Percentiles rank a stretch among this genome's conserved stretches.
phyloP scores from a whole-genome alignment of 2,113 vertebrate species.

The Zosterops pallidus region DNA sequence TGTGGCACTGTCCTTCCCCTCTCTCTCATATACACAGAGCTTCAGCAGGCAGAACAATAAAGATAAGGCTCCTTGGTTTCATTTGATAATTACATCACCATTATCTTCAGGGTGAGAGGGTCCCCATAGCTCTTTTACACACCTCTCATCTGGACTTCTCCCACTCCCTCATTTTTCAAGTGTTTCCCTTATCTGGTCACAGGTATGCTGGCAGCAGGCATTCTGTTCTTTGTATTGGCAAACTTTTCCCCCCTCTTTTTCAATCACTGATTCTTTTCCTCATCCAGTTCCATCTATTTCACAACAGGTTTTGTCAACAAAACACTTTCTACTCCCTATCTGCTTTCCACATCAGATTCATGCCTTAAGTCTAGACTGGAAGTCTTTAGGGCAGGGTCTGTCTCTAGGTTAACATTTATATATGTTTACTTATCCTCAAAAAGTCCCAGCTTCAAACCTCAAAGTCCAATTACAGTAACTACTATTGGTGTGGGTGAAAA shows the following conservation, averaged over 20 bases:
- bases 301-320: background rate
- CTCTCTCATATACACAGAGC: background rate
- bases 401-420: background rate
- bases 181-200: background rate
- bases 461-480: background rate
- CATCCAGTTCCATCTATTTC: background rate
- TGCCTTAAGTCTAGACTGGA: constrained; percentile 1
- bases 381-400: background rate
- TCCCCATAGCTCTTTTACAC: background rate
- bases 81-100: background rate
- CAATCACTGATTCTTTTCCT: background rate
- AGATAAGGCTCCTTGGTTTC: background rate
- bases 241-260: background rate
- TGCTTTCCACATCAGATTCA: background rate
- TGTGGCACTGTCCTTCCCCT: background rate
- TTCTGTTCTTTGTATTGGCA: background rate
- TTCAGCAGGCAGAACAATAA: background rate
- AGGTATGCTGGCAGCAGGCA: background rate
- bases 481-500: background rate
- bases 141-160: background rate
- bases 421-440: background rate
- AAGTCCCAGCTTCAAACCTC: background rate
- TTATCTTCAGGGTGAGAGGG: background rate
- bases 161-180: background rate
- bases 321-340: background rate